Base-by-base conservation (phyloP, 2,888 invertebrate genomes). In the Caenorhabditis imperialis region DNA sequence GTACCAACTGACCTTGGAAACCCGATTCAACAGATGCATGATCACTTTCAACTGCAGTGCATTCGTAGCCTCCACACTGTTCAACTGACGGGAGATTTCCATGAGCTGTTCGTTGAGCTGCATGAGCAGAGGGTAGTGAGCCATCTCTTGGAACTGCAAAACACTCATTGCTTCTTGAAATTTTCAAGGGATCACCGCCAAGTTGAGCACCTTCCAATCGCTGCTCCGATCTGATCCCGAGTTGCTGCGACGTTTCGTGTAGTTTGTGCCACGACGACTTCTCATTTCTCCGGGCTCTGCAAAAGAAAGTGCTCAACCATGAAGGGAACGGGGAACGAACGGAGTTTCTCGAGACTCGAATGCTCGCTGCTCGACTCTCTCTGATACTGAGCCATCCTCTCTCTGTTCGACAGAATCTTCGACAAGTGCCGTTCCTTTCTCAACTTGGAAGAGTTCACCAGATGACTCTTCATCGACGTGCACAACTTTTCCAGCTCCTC, bases 81-180 rank as follows among this genome's bases (percentile, higher is more conserved):
- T 75, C 33, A 83, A 60, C 45, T 83, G 83, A 12, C 78, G 37
- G 12, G 81, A 78, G 30, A 83, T 71, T 50, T 77, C 65, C 44
- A 78, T 71, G 2, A 83, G 47, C 42, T 82, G 82, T 53, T 82
- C 81, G 38, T 83, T 82, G 20, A 83, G 67, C 47, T 83, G 83
- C 42, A 81, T 75, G 10, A 83, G 35, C 3, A 82, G 67, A 6
- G 83, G 83, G 33, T 79, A 82, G 58, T 78, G 75, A 55, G 81
- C 79, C 45, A 78, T 77, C 67, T 83, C 83, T 65, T 83, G 78
- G 62, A 83, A 78, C 78, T 81, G 69, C 53, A 77, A 73, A 3
- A n/a, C n/a, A n/a, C n/a, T n/a, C n/a, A n/a, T n/a, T n/a, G n/a
- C n/a, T n/a, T n/a, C n/a, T n/a, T n/a, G n/a, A n/a, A n/a, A n/a